Evolutionary conservation across 2,797 vertebrate species (phyloP).

Genomic region (Amniataba percoides): DNA sequence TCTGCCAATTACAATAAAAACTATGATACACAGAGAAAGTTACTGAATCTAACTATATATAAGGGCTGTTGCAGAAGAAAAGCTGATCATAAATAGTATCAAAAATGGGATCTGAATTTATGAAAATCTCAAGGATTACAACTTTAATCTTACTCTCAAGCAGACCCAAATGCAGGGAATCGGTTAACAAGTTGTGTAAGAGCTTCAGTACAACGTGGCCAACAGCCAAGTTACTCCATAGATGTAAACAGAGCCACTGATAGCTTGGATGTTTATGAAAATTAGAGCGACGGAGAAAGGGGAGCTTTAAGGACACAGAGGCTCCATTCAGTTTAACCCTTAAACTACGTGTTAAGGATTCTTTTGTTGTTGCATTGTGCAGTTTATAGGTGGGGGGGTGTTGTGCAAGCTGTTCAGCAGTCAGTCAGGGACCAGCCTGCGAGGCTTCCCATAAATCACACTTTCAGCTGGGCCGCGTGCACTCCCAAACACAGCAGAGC

Average conservation of each 20-base stretch:
- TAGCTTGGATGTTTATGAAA: slow-evolving; percentile 31
- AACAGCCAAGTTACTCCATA: neutral
- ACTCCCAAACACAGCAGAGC: slow-evolving; percentile 45
- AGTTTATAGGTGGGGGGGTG: slow-evolving; percentile 20
- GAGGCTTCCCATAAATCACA: slow-evolving; percentile 52
- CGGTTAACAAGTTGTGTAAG: slow-evolving; percentile 11
- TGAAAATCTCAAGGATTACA: neutral
- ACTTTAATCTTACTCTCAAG: neutral
- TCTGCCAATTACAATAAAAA: neutral
- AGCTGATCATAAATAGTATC: neutral
- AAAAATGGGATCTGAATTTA: neutral
- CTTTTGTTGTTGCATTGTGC: slow-evolving; percentile 20
- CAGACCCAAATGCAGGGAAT: neutral
- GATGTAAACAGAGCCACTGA: slow-evolving; percentile 17
- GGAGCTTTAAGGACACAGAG: neutral
- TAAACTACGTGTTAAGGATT: neutral
- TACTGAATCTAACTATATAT: neutral
- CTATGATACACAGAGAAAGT: neutral
- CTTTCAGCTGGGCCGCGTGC: slow-evolving; percentile 37
- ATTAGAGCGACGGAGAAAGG: slow-evolving; percentile 4
- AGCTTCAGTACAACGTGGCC: neutral
- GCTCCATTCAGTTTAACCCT: slow-evolving; percentile 28
- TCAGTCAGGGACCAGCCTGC: slow-evolving; percentile 33
- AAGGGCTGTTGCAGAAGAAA: neutral
- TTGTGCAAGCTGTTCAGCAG: slow-evolving; percentile 64